Evolutionary conservation across 2,797 vertebrate species (phyloP).

Genomic region (Lacerta agilis): DNA sequence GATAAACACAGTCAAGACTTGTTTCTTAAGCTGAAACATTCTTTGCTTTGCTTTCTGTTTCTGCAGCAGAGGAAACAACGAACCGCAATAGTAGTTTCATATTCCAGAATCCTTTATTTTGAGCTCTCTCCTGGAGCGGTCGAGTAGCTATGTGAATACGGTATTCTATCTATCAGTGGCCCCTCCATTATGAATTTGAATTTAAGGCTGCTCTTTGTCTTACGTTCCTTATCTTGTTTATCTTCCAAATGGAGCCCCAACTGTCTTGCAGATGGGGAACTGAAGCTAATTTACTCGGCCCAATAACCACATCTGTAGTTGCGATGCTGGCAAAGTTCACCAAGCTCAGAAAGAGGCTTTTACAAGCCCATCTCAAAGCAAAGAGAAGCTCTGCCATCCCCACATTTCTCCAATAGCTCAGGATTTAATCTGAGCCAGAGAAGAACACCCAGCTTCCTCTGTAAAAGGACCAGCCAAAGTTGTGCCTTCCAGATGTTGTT

Average conservation of each 20-base stretch:
- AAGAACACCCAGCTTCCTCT: neutral
- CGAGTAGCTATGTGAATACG: neutral
- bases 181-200: neutral
- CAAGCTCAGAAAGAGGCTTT: neutral
- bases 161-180: too few species aligned
- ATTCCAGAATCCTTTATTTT: slow-evolving; percentile 1
- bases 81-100: neutral
- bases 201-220: neutral
- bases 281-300: neutral
- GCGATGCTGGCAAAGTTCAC: neutral
- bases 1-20: slow-evolving; percentile 23
- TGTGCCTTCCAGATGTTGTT: too few species aligned
- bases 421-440: neutral
- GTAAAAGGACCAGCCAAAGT: too few species aligned
- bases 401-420: neutral
- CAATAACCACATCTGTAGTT: neutral
- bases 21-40: slow-evolving; percentile 11
- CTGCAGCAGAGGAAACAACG: rapidly evolving
- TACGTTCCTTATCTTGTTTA: too few species aligned
- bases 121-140: neutral
- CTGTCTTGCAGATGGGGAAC: neutral
- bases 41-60: slow-evolving; percentile 25
- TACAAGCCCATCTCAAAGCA: neutral
- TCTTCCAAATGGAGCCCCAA: neutral
- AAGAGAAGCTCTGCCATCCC: neutral